Percentiles rank a stretch among this genome's conserved stretches.
Conservation (phyloP, 2,888 invertebrate genomes). For the Lobophora halterata region DNA sequence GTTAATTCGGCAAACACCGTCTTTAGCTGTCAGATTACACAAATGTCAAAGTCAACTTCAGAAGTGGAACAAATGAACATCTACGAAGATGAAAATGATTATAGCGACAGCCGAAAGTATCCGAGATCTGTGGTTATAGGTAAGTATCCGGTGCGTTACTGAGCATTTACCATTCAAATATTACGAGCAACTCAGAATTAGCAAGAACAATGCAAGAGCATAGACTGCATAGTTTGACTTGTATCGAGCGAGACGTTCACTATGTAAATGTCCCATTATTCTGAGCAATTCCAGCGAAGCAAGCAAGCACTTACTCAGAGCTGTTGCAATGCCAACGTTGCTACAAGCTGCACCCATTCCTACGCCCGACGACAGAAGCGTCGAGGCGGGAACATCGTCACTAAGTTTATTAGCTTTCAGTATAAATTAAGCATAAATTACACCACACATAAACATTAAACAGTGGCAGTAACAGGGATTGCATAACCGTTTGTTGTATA, state of each 20-base stretch:
- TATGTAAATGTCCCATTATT: slow-evolving; percentile 24
- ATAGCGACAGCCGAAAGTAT: too few relatives aligned
- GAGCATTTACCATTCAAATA: too few relatives aligned
- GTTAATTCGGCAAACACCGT: too few relatives aligned
- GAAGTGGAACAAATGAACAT: too few relatives aligned
- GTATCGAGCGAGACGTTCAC: slow-evolving; percentile 14
- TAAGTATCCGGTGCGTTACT: too few relatives aligned
- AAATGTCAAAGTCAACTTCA: too few relatives aligned
- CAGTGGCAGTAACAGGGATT: slow-evolving; percentile 2
- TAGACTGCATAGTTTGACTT: slow-evolving; percentile 10
- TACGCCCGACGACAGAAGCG: slow-evolving; percentile 15
- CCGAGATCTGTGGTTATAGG: too few relatives aligned
- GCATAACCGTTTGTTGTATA: slow-evolving; percentile 10
- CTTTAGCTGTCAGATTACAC: too few relatives aligned
- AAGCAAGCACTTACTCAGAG: slow-evolving; percentile 19
- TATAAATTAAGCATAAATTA: slow-evolving; percentile 17
- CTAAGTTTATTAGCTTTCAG: slow-evolving; percentile 24
- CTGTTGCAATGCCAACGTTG: slow-evolving; percentile 22
- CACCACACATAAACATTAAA: slow-evolving; percentile 12
- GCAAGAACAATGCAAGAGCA: too few relatives aligned
- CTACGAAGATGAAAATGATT: too few relatives aligned
- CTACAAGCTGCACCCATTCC: slow-evolving; percentile 18
- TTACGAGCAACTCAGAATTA: too few relatives aligned
- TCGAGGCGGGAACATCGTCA: slow-evolving; percentile 14
- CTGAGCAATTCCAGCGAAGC: slow-evolving; percentile 19